Percentiles rank a stretch among this genome's conserved stretches.
phyloP scores from a whole-genome alignment of 2,888 invertebrate genomes.

The Dryocosmus kuriphilus region DNA sequence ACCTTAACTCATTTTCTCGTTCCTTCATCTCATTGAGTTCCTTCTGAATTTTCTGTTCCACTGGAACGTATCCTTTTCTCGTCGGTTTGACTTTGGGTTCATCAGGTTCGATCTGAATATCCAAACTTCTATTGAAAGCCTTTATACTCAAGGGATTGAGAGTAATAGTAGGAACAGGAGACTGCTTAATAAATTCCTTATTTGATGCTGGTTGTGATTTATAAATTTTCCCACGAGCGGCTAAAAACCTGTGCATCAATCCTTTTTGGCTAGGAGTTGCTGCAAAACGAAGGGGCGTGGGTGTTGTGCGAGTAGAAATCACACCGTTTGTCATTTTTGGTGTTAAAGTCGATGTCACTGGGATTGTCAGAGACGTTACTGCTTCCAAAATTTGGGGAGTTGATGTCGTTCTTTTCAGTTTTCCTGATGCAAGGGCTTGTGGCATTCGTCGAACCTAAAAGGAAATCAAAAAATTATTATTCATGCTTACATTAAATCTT shows the following conservation, averaged over 20 bases:
- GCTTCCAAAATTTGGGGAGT: constrained; percentile 72
- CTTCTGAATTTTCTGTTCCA: constrained; percentile 92
- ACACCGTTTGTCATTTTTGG: constrained; percentile 74
- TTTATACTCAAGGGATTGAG: constrained; percentile 68
- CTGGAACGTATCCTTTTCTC: constrained; percentile 89
- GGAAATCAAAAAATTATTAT: background rate
- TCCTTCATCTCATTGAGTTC: constrained; percentile 92
- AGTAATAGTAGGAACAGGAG: constrained; percentile 60
- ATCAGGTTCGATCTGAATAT: constrained; percentile 62
- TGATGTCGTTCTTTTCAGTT: constrained; percentile 72
- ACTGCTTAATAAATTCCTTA: constrained; percentile 48
- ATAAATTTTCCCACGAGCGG: constrained; percentile 86
- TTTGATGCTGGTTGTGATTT: constrained; percentile 51
- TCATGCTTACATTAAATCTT: background rate
- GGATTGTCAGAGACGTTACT: constrained; percentile 48
- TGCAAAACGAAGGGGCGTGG: constrained; percentile 80
- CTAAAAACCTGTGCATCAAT: constrained; percentile 89
- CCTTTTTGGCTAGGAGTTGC: constrained; percentile 85
- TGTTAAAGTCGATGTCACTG: constrained; percentile 54
- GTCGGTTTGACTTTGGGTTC: constrained; percentile 77
- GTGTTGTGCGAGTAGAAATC: constrained; percentile 64
- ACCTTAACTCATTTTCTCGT: constrained; percentile 89
- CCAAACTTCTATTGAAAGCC: constrained; percentile 64
- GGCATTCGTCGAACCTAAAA: constrained; percentile 72
- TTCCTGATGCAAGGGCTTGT: constrained; percentile 69